Percentiles rank a stretch among this genome's conserved stretches.
Evolutionary conservation across 1,140 invertebrate genomes (phyloP).

Genomic region (Psilanteris sp.): DNA sequence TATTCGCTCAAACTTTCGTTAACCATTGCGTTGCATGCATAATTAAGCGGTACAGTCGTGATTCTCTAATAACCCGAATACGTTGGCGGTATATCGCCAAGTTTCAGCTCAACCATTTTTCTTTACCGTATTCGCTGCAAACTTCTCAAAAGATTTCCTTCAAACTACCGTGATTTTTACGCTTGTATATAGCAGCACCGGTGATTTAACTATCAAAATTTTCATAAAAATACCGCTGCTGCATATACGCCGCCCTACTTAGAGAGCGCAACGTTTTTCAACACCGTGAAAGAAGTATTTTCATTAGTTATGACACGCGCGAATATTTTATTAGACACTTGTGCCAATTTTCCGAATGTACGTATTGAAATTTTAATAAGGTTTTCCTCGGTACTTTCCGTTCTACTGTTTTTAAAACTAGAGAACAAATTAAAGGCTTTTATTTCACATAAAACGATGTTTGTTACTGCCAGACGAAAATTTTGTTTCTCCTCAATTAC

Average conservation of each 20-base stretch:
- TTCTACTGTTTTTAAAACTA: too few relatives aligned
- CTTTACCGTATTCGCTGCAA: constrained; percentile 27
- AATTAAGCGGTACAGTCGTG: constrained; percentile 51
- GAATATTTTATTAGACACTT: too few relatives aligned
- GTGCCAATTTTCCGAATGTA: too few relatives aligned
- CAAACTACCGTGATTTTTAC: constrained; percentile 38
- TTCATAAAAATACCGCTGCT: constrained; percentile 42
- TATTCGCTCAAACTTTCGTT: constrained; percentile 51
- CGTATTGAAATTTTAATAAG: too few relatives aligned
- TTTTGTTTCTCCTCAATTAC: constrained; percentile 48
- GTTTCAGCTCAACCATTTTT: constrained; percentile 41
- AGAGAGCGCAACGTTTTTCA: background rate
- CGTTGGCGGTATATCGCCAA: constrained; percentile 47
- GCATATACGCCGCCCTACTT: constrained; percentile 3
- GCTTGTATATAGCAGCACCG: constrained; percentile 19
- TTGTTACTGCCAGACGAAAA: constrained; percentile 5
- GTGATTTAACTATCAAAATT: constrained; percentile 54
- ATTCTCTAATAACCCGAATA: constrained; percentile 54
- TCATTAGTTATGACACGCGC: background rate
- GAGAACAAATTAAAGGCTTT: background rate
- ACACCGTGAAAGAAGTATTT: constrained; percentile 7
- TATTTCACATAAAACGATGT: constrained; percentile 3
- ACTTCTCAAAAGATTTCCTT: constrained; percentile 39
- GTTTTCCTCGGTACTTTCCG: too few relatives aligned
- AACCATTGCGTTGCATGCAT: constrained; percentile 55